Conservation (phyloP, 1,140 invertebrate species). For the Drosophila chauvacae region DNA sequence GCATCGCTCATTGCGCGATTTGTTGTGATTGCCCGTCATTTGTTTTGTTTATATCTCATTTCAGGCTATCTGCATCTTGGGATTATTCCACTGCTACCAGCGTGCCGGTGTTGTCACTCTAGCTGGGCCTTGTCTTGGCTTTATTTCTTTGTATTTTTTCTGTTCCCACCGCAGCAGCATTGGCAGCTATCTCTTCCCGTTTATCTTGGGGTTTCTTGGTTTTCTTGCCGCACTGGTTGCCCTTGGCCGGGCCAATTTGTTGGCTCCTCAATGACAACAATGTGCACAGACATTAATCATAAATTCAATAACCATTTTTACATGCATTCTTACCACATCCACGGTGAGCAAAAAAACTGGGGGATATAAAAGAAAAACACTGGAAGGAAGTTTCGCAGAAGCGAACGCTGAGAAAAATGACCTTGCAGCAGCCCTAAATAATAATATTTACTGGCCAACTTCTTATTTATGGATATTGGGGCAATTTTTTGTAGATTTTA, state of each 20-base stretch:
- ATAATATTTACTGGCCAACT: not conserved
- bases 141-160: slow-evolving; percentile 7
- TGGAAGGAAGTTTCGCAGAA: not conserved
- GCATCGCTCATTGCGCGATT: slow-evolving; percentile 37
- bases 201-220: slow-evolving; percentile 47
- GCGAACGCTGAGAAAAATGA: slow-evolving; percentile 3
- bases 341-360: slow-evolving; percentile 6
- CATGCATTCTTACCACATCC: slow-evolving; percentile 72
- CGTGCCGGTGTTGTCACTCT: slow-evolving; percentile 11
- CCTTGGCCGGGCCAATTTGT: slow-evolving; percentile 69
- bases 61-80: slow-evolving; percentile 35
- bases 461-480: slow-evolving; percentile 1
- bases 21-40: slow-evolving; percentile 48
- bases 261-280: slow-evolving; percentile 65
- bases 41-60: slow-evolving; percentile 31
- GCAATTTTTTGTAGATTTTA: not conserved
- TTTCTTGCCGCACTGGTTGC: slow-evolving; percentile 34
- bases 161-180: slow-evolving; percentile 20
- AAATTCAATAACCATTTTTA: slow-evolving; percentile 77
- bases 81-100: slow-evolving; percentile 20
- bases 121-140: slow-evolving; percentile 18
- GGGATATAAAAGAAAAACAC: slow-evolving; percentile 2
- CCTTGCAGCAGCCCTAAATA: slow-evolving; percentile 6
- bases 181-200: slow-evolving; percentile 64
- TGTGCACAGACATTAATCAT: slow-evolving; percentile 61